Evolutionary conservation across 1,140 invertebrate genomes (phyloP).

Genomic region (Hypothenemus hampei): DNA sequence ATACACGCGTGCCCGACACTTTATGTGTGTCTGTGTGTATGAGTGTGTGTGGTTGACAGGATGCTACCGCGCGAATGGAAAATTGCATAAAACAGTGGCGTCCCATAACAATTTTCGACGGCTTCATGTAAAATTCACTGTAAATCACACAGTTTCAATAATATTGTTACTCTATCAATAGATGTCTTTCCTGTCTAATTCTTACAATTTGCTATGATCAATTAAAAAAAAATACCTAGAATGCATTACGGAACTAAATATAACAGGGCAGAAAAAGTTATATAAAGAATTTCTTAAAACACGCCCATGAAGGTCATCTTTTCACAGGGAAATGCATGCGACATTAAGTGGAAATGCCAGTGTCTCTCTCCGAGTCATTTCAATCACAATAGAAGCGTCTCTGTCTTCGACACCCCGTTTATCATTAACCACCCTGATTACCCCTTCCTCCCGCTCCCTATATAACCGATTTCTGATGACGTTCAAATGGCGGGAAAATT

Average conservation of each 20-base stretch:
- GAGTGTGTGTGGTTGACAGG: constrained; percentile 21
- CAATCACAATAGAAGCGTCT: background rate
- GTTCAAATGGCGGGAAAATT: constrained; percentile 3
- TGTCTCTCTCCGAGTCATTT: constrained; percentile 7
- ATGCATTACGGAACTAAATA: background rate
- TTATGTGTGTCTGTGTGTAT: no score
- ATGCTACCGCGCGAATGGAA: constrained; percentile 15
- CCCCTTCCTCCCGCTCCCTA: no score
- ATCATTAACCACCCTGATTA: constrained; percentile 10
- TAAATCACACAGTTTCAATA: background rate
- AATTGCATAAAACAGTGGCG: constrained; percentile 12
- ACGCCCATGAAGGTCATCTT: constrained; percentile 20
- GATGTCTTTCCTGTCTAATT: background rate
- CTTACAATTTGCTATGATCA: no score
- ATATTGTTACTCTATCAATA: no score
- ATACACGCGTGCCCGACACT: constrained; percentile 18
- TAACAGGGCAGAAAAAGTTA: background rate
- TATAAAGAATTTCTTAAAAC: no score
- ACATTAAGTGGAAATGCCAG: constrained; percentile 15
- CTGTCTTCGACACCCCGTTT: constrained; percentile 5
- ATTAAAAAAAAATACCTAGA: no score
- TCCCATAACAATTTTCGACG: background rate
- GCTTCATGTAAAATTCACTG: background rate
- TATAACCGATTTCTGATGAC: constrained; percentile 5
- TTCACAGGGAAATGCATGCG: constrained; percentile 23